A percentile compares a stretch with the other conserved stretches of the same genome.
phyloP scores from a whole-genome alignment of 2,113 vertebrate species.

The Vicugna pacos region DNA sequence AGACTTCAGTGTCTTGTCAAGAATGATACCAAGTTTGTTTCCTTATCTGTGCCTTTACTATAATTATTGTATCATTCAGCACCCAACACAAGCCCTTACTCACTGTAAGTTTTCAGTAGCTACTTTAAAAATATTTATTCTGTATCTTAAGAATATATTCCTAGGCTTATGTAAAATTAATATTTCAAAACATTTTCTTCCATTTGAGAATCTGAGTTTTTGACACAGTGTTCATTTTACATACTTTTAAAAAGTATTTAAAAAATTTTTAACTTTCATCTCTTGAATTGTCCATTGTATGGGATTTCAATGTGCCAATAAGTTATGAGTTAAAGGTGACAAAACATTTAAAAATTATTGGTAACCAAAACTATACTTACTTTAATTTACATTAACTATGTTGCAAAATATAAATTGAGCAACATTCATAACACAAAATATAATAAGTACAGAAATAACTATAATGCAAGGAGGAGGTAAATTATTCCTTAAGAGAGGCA shows the following conservation, averaged over 20 bases:
- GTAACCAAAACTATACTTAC: background rate
- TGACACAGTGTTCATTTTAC: background rate
- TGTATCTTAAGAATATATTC: background rate
- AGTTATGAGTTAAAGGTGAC: background rate
- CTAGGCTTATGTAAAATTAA: background rate
- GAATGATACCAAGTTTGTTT: background rate
- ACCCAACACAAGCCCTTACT: background rate
- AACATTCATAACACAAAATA: background rate
- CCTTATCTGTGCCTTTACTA: background rate
- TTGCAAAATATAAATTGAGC: background rate
- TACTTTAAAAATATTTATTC: background rate
- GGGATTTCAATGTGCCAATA: background rate
- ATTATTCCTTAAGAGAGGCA: background rate
- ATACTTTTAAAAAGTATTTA: background rate
- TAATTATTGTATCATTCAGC: background rate
- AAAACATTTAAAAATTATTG: background rate
- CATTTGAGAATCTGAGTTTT: background rate
- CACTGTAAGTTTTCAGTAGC: background rate
- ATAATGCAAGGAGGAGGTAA: background rate
- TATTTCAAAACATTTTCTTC: slow-evolving; percentile 19
- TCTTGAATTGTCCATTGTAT: background rate
- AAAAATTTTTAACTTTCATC: background rate
- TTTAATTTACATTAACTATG: slow-evolving; percentile 18
- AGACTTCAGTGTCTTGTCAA: background rate
- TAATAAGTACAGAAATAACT: background rate